Evolutionary conservation across 2,113 vertebrate genomes (phyloP), one percentile per base, ranked within the genome.

Genomic region (Cepphus grylle): DNA sequence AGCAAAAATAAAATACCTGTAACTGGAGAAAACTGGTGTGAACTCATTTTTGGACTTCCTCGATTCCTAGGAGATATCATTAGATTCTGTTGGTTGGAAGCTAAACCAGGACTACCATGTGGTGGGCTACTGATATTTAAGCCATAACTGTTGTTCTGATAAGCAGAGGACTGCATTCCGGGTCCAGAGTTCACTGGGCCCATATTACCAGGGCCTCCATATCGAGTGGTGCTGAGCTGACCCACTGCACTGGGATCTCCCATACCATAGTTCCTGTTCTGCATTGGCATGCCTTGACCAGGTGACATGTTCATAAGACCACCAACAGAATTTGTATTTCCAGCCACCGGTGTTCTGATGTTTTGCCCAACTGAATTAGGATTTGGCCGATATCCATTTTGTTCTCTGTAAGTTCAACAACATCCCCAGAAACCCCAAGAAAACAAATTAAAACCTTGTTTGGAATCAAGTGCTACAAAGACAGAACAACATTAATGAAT

Each of bases 51-150:
- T 50, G 99, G 99, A 96, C 99, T 99, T 67, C 98, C 99, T 79
- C 99, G 97, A 97, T 99, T 98, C 92, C 99, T 98, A 80, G 99
- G 99, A 32, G 99, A 99, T 72, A 99, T 98, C 98, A 99, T 99
- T 81, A 99, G 97, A 74, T 98, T 99, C 95, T 99, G 99, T 45
- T 99, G 99, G 79, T 84, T 98, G 58, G 98, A 97, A 70, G 98
- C 98, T 76, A 99, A 98, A 55, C 99, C 98, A 26, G 99, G 99
- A 95, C 99, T 99, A 55, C 98, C 98, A 36, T 99, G 99, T 1
- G 99, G 98, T 21, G 99, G 99, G 74, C 99, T 99, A 22, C 97
- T 99, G 98, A 99, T 99, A 81, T 94, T 99, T 96, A 99, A 97
- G 11, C 99, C 98, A 5, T 99, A 99, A 43, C 66, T 98, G 81